Evolutionary conservation across 2,888 invertebrate genomes (phyloP), one percentile per base, ranked within the genome.

Genomic region (Neoitamus cyanurus): DNA sequence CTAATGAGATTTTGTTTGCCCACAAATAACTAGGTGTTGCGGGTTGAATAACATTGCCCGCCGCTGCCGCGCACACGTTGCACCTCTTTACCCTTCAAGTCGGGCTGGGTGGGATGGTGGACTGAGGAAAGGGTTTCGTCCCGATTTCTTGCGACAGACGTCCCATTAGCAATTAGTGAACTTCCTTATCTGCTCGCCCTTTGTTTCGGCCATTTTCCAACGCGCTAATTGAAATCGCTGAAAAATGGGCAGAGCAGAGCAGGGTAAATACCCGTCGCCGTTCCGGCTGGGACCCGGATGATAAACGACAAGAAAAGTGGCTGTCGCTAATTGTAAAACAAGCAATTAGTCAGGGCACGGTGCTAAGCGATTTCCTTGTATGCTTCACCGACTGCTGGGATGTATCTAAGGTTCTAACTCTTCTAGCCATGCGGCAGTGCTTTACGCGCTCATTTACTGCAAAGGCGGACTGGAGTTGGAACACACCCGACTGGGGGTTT

Each of bases 311-410:
- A 73, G 84, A 86, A 85, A 86, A 85, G 85, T 85, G 83, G 83
- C 86, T 85, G 84, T 86, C 86, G 84, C 85, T 86, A 86, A 86
- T 86, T 86, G 84, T 86, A 83, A 86, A 86, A 85, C 83, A 84
- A 86, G 85, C 86, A 86, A 86, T 86, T 86, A 84, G 84, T 86
- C 84, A 86, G 9, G 46, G 37, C 58, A 58, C 25, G 20, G 77
- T 68, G 68, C 69, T 69, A 83, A 83, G 28, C 37, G 69, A 70
- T 78, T 25, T 78, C 31, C n/a, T 20, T 78, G 30, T 34, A 78
- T 15, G 48, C 78, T 34, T 58, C 48, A 48, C 48, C 46, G 78
- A 25, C 13, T 36, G n/a, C 36, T 37, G 13, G 20, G 73, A 42
- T 15, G 42, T 42, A 15, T 13, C 42, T 42, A 11, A n/a, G 13